Evolutionary conservation across 2,113 vertebrate genomes (phyloP).

Genomic region (Tursiops truncatus): DNA sequence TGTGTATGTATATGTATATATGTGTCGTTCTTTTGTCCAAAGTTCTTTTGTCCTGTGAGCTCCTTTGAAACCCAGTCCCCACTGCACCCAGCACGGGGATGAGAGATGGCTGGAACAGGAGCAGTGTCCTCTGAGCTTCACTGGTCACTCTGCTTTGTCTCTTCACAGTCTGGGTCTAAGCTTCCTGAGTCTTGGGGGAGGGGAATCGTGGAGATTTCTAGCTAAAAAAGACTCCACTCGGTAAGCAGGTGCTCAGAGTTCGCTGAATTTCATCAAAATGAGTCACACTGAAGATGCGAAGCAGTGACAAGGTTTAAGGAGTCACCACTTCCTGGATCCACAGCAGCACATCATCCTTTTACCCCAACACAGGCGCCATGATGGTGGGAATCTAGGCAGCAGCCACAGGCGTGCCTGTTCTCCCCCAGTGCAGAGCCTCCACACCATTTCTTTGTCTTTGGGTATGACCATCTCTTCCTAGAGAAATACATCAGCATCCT

Average conservation of each 20-base stretch:
- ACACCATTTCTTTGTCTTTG: not conserved
- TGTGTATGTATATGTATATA: too few relatives aligned
- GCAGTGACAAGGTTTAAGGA: not conserved
- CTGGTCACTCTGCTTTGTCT: not conserved
- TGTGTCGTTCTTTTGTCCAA: not conserved
- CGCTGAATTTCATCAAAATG: constrained; percentile 60
- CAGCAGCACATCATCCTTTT: not conserved
- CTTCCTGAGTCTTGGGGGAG: not conserved
- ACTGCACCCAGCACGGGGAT: not conserved
- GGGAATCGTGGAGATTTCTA: not conserved
- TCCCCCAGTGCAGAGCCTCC: not conserved
- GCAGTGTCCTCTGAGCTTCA: not conserved
- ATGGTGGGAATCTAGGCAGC: not conserved
- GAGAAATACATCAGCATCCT: not conserved
- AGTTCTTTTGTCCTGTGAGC: too few relatives aligned
- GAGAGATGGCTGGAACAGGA: not conserved
- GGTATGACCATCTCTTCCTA: not conserved
- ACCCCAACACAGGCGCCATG: not conserved
- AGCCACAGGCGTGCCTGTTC: not conserved
- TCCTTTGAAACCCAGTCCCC: not conserved
- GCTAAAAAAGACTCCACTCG: not conserved
- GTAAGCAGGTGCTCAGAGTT: constrained; percentile 57
- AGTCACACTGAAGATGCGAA: constrained; percentile 63
- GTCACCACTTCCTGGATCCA: constrained; percentile 57
- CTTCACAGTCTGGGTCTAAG: not conserved